Evolutionary conservation across 2,797 vertebrate genomes (phyloP).

Genomic region (Triplophysa bombifrons): DNA sequence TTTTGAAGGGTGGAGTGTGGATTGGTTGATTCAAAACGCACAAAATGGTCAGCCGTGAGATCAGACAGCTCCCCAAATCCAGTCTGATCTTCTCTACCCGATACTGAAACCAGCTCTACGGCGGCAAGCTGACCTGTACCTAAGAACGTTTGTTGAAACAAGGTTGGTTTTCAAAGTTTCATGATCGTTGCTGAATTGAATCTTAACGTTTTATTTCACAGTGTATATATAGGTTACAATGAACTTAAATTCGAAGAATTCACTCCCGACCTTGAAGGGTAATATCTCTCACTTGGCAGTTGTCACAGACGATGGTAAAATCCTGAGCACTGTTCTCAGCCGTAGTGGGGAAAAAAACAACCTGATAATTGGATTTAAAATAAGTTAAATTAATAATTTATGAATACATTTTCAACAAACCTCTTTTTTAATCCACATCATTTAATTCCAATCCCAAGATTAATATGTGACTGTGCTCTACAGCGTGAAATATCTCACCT

Average conservation of each 20-base stretch:
- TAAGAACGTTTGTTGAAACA: conserved; percentile 59
- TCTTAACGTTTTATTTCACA: not conserved
- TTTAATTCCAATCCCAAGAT: not conserved
- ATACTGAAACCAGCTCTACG: conserved; percentile 81
- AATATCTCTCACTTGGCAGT: conserved; percentile 85
- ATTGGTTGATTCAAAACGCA: conserved; percentile 83
- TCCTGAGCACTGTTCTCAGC: conserved; percentile 70
- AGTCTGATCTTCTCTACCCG: conserved; percentile 73
- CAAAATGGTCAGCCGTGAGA: conserved; percentile 79
- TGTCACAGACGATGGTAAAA: conserved; percentile 87
- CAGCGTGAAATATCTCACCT: conserved; percentile 75
- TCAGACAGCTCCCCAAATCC: conserved; percentile 76
- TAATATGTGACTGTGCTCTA: not conserved
- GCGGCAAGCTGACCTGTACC: conserved; percentile 83
- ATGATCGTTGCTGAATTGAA: not conserved
- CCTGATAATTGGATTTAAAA: conserved; percentile 68
- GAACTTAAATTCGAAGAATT: not conserved
- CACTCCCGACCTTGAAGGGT: conserved; percentile 79
- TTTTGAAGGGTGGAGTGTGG: conserved; percentile 72
- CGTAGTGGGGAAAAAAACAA: conserved; percentile 84
- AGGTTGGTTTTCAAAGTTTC: not conserved
- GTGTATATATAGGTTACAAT: not conserved
- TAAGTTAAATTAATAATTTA: too few species aligned
- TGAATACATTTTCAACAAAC: too few species aligned
- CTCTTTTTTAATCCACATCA: too few species aligned